Conservation (phyloP, 2,797 vertebrate genomes). For the Florisuga fusca region DNA sequence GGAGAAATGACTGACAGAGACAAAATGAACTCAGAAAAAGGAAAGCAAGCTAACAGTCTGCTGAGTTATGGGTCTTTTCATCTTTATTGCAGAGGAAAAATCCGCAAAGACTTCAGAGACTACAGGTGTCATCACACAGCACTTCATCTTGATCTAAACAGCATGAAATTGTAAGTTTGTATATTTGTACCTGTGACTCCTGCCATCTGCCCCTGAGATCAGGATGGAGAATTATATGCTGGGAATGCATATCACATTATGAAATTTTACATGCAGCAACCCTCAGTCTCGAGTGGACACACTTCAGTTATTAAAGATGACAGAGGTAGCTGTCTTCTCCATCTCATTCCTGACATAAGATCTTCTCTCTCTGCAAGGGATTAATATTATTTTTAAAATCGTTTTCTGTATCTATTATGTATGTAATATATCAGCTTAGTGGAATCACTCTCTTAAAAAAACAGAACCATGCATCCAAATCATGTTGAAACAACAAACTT, state of each 20-base stretch:
- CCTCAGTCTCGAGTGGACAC: background rate
- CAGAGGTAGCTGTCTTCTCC: constrained; percentile 1
- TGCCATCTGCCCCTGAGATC: constrained; percentile 38
- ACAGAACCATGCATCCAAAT: background rate
- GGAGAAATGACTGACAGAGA: background rate
- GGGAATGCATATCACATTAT: background rate
- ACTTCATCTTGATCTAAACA: constrained; percentile 25
- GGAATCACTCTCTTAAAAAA: constrained; percentile 23
- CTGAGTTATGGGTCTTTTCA: background rate
- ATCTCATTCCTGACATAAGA: constrained; percentile 8
- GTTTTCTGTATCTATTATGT: background rate
- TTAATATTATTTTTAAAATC: background rate
- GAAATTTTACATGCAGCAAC: background rate
- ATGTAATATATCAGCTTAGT: background rate
- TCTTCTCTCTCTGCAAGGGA: background rate
- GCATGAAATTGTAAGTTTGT: background rate
- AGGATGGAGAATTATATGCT: background rate
- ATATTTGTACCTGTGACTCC: constrained; percentile 35
- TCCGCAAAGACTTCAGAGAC: constrained; percentile 8
- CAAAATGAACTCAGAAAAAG: background rate
- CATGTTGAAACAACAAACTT: background rate
- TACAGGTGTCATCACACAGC: constrained; percentile 17
- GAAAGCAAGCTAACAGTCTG: background rate
- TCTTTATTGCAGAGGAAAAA: constrained; percentile 4
- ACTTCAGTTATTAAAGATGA: constrained; percentile 33